Evolutionary conservation across 2,113 vertebrate genomes (phyloP).

Genomic region (Sitta europaea): DNA sequence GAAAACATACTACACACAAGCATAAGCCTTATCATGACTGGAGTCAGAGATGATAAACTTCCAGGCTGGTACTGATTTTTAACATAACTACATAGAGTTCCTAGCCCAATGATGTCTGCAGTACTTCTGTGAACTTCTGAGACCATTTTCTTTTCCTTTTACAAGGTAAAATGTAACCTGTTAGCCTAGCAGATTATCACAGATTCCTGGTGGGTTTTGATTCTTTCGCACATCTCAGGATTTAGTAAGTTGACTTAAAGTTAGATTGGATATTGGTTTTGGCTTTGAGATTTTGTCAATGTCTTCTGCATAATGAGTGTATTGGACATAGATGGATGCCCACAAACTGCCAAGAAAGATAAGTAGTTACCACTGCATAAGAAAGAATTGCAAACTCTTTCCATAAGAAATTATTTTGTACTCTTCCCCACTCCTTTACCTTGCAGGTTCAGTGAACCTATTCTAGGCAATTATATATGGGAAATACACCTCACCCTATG

Average conservation of each 20-base stretch:
- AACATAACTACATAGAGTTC: neutral
- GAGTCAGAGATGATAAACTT: neutral
- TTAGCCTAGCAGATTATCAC: neutral
- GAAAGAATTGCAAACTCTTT: neutral
- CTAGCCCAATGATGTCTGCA: neutral
- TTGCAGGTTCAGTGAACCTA: neutral
- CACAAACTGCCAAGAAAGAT: neutral
- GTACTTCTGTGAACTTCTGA: neutral
- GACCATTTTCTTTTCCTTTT: neutral
- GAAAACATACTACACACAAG: neutral
- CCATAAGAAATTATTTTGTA: neutral
- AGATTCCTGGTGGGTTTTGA: neutral
- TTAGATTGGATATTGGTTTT: neutral
- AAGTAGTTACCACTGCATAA: neutral
- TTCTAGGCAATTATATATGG: neutral
- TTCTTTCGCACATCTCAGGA: neutral
- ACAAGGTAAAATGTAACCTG: neutral
- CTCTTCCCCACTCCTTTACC: neutral
- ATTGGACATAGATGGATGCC: neutral
- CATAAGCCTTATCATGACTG: neutral
- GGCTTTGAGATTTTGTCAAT: neutral
- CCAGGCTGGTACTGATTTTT: neutral
- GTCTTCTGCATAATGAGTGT: neutral
- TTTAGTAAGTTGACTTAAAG: neutral
- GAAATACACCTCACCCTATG: neutral